Percentiles rank a stretch among this genome's conserved stretches.
Evolutionary conservation across 2,797 vertebrate species (phyloP).

Genomic region (Oryzias dopingdopingensis): DNA sequence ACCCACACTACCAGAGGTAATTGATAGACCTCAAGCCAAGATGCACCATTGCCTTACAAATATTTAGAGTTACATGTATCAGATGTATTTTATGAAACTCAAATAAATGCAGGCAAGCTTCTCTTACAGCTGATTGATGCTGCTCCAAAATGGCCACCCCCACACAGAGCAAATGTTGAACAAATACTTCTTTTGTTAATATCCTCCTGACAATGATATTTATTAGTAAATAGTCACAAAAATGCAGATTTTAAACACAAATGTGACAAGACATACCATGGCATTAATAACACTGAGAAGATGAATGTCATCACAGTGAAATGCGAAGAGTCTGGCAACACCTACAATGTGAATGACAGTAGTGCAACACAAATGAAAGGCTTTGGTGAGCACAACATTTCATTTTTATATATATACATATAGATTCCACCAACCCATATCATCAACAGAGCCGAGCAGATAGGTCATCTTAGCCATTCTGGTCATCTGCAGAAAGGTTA

Average conservation of each 20-base stretch:
- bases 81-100: conserved; percentile 3
- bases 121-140: conserved; percentile 85
- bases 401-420: too few relatives aligned
- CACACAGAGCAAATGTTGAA: conserved; percentile 74
- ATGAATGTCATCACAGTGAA: conserved; percentile 69
- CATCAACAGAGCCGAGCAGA: conserved; percentile 82
- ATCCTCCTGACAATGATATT: conserved; percentile 74
- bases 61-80: conserved; percentile 17
- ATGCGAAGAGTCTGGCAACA: conserved; percentile 79
- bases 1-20: conserved; percentile 85
- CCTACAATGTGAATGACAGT: conserved; percentile 67
- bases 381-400: not conserved
- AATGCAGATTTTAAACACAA: not conserved
- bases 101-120: conserved; percentile 15
- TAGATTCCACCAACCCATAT: conserved; percentile 78
- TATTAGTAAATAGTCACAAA: not conserved
- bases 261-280: conserved; percentile 70
- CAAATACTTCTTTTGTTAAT: conserved; percentile 79
- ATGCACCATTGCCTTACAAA: conserved; percentile 74
- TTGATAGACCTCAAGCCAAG: conserved; percentile 85
- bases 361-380: not conserved
- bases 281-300: conserved; percentile 82
- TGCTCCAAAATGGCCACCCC: conserved; percentile 77
- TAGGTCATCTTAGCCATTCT: conserved; percentile 63
- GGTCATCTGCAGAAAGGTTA: conserved; percentile 74